A percentile compares a stretch with the other conserved stretches of the same genome.
These are phyloP conservation scores for Drosophila nebulosa DNA, from an alignment of 1,140 invertebrate genomes.

Conservation along the genomic window DNA sequence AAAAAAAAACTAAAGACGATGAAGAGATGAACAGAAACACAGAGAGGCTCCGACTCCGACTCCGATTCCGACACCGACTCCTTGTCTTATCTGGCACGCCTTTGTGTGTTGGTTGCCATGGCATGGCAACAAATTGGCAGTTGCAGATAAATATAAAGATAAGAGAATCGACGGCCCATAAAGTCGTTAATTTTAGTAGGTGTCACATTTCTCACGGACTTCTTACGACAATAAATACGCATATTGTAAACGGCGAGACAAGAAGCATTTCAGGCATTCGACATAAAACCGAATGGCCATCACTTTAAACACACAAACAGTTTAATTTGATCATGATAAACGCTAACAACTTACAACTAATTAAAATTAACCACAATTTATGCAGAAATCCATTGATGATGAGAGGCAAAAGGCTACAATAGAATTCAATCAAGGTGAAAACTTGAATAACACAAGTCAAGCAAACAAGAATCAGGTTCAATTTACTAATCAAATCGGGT, in stretches of 20 bases:
- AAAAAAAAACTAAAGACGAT: slow-evolving; percentile 15
- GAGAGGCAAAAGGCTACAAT: neutral
- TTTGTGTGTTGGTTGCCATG: slow-evolving; percentile 16
- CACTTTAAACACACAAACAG: neutral
- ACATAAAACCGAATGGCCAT: neutral
- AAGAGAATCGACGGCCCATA: slow-evolving; percentile 40
- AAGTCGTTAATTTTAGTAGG: slow-evolving; percentile 64
- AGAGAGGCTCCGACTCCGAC: neutral
- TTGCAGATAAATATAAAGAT: slow-evolving; percentile 74
- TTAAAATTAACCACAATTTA: slow-evolving; percentile 12
- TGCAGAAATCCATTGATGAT: neutral
- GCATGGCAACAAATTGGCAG: slow-evolving; percentile 66
- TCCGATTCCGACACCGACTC: slow-evolving; percentile 1
- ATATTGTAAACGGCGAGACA: neutral
- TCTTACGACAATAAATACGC: slow-evolving; percentile 60
- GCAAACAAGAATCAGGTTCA: too few species aligned
- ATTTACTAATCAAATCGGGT: too few species aligned
- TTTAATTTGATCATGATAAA: neutral
- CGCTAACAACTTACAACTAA: slow-evolving; percentile 2
- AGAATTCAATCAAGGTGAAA: too few species aligned
- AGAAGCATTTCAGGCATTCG: neutral
- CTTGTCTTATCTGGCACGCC: slow-evolving; percentile 48
- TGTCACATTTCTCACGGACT: slow-evolving; percentile 63
- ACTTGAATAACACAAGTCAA: too few species aligned
- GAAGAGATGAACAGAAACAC: neutral